Conservation (phyloP, 1,140 invertebrate species). For the Tenebrio molitor region DNA sequence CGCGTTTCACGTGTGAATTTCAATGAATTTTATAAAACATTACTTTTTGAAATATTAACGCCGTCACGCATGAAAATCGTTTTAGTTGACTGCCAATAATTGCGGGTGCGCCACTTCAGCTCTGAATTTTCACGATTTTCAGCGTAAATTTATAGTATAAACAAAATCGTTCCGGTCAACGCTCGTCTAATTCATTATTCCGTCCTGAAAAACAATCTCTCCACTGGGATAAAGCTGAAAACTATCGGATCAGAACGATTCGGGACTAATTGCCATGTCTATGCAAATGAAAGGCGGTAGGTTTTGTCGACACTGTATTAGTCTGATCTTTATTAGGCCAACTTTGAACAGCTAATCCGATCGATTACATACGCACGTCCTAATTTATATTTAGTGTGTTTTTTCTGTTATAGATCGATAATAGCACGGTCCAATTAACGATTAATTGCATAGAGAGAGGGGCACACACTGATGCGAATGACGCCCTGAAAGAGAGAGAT, state of each 20-base stretch:
- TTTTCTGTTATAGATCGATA: constrained; percentile 14
- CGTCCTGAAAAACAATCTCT: constrained; percentile 40
- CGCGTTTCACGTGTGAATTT: too few relatives aligned
- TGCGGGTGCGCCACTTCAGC: constrained; percentile 1
- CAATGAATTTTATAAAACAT: too few relatives aligned
- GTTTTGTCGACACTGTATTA: constrained; percentile 45
- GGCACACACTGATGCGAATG: constrained; percentile 27
- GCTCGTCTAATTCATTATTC: constrained; percentile 36
- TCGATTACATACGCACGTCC: constrained; percentile 9
- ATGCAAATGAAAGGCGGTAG: constrained; percentile 47
- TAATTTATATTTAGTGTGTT: constrained; percentile 3
- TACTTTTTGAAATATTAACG: too few relatives aligned
- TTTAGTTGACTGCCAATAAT: background rate
- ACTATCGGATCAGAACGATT: constrained; percentile 48
- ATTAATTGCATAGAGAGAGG: constrained; percentile 20
- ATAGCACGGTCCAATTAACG: constrained; percentile 26
- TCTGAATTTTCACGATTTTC: constrained; percentile 18
- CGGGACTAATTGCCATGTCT: constrained; percentile 45
- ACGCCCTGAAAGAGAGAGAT: constrained; percentile 31
- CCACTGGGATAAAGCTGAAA: constrained; percentile 41
- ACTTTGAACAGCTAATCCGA: constrained; percentile 4
- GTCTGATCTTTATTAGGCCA: constrained; percentile 23
- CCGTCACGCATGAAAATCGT: too few relatives aligned
- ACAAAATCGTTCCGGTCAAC: constrained; percentile 32
- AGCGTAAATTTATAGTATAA: constrained; percentile 23